Evolutionary conservation across 2,797 vertebrate genomes (phyloP).

Genomic region (Ctenosaura bakeri): DNA sequence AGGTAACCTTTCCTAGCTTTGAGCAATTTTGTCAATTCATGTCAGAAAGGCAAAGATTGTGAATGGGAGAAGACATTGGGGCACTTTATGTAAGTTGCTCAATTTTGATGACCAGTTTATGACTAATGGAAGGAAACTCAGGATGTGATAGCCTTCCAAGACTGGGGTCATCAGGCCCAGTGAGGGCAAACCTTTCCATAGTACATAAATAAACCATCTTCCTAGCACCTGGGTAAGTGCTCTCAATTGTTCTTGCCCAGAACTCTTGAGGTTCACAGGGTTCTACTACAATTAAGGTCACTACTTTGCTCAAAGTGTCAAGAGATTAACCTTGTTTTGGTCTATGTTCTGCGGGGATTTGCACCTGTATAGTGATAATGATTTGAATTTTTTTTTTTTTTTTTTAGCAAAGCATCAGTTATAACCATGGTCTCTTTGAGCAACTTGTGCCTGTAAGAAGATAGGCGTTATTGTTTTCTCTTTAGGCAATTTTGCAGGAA

Average conservation of each 20-base stretch:
- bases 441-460: neutral
- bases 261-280: neutral
- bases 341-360: neutral
- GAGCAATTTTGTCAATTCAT: neutral
- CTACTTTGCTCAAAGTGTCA: neutral
- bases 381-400: neutral
- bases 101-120: rapidly evolving
- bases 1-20: neutral
- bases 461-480: neutral
- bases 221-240: neutral
- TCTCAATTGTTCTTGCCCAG: rapidly evolving
- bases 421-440: neutral
- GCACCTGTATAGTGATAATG: neutral
- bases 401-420: neutral
- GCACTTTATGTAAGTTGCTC: rapidly evolving
- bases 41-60: neutral
- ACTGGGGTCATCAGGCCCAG: neutral
- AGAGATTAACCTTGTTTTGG: neutral
- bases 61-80: neutral
- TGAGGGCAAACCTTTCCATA: neutral
- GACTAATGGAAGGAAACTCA: rapidly evolving
- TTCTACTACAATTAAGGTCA: rapidly evolving
- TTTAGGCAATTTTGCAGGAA: neutral
- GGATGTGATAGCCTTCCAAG: rapidly evolving
- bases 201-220: neutral